These are phyloP conservation scores for Mimachlamys varia DNA, from an alignment of 2,888 invertebrate genomes.

Conservation along the genomic window DNA sequence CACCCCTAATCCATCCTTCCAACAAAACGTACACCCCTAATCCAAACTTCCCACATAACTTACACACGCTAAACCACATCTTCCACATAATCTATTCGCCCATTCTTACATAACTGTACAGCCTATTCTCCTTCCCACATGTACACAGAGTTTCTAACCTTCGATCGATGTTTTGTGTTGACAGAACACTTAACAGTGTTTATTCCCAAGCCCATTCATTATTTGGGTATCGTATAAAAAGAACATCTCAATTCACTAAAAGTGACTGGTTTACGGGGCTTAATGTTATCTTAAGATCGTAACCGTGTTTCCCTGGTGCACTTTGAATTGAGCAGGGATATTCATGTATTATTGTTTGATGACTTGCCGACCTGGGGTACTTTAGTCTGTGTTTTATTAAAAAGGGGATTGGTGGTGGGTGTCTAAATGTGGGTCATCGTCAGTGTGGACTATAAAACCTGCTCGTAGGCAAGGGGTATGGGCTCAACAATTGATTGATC, in stretches of 20 bases:
- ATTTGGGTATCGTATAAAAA: constrained; percentile 1
- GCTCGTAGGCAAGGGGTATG: too few relatives aligned
- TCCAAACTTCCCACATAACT: not conserved
- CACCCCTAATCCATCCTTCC: not conserved
- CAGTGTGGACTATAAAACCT: not conserved
- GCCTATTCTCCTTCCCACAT: not conserved
- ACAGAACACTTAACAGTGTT: not conserved
- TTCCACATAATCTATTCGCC: not conserved
- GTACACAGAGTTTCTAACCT: not conserved
- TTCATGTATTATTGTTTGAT: not conserved
- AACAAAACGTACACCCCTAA: not conserved
- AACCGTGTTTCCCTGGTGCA: too few relatives aligned
- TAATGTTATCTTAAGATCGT: not conserved
- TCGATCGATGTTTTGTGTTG: not conserved
- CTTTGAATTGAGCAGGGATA: not conserved
- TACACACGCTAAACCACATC: not conserved
- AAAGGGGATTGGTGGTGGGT: not conserved
- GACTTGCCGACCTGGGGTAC: not conserved
- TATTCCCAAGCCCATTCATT: not conserved
- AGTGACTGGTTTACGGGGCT: not conserved
- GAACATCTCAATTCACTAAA: not conserved
- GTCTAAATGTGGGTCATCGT: not conserved
- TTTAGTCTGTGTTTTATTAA: not conserved
- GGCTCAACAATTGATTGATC: too few relatives aligned
- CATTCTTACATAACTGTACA: too few relatives aligned